These are phyloP conservation scores for Dicrurus megarhynchus DNA, from an alignment of 2,113 vertebrate genomes.

Conservation along the genomic window DNA sequence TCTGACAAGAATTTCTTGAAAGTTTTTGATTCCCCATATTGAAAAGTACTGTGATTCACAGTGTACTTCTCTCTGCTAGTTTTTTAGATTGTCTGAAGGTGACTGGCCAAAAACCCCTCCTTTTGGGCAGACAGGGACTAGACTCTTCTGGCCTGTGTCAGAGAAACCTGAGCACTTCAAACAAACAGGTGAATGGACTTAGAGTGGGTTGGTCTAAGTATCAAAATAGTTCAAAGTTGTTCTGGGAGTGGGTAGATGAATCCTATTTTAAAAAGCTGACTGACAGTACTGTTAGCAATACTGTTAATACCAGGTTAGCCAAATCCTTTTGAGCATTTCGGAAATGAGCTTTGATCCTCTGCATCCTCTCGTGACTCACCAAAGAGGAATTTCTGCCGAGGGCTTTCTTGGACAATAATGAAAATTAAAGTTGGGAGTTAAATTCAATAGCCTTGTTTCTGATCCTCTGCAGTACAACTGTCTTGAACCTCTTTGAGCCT, in stretches of 20 bases:
- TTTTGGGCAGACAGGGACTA: slow-evolving; percentile 64
- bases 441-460: not conserved
- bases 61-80: slow-evolving; percentile 45
- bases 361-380: slow-evolving; percentile 3
- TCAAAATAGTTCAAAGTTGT: slow-evolving; percentile 26
- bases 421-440: not conserved
- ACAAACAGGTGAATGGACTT: slow-evolving; percentile 80
- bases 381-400: slow-evolving; percentile 5
- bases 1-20: not conserved
- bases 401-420: not conserved
- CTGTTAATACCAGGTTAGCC: not conserved
- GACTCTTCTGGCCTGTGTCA: slow-evolving; percentile 67
- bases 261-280: not conserved
- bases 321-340: not conserved
- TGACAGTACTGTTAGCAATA: not conserved
- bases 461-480: not conserved
- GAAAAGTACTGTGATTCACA: not conserved
- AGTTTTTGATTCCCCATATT: not conserved
- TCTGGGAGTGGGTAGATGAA: slow-evolving; percentile 12
- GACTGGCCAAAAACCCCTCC: slow-evolving; percentile 69
- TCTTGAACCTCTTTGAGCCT: not conserved
- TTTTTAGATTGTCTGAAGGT: slow-evolving; percentile 77
- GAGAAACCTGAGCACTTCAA: slow-evolving; percentile 68
- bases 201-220: not conserved
- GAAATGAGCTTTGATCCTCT: slow-evolving; percentile 51